Evolutionary conservation across 2,888 invertebrate species (phyloP), one percentile per base, ranked within the genome.

Genomic region (Drosophila anomelani): DNA sequence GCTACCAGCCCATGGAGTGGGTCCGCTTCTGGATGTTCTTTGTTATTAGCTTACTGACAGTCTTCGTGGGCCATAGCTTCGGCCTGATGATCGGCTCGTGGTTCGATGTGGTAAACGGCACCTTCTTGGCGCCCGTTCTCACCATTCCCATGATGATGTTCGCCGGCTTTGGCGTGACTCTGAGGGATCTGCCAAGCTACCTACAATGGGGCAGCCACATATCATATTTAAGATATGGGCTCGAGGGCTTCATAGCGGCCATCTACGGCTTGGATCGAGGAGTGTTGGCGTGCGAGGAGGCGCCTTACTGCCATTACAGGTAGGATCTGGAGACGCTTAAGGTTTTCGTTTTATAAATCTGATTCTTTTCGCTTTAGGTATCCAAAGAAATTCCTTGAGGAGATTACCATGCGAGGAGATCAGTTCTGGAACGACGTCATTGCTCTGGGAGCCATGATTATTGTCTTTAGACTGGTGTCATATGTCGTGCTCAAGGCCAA

Each of bases 91-190:
- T 99, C 81, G 98, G 98, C 9, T 97, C 98, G 8, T 96, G 96
- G 78, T 98, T 97, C 80, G 94, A 95, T 90, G 96, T 97, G 71
- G 96, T 97, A 78, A 98, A 98, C 90, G 98, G 98, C 7, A 98
- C 98, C 6, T 99, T 98, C 93, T 93, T 98, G 80, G 98, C 98
- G 0, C 98, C 98, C 1, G 96, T 98, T 0, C 93, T 98, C 13
- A 96, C 96, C 4, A 98, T 98, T 36, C 98, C 98, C 0, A 96
- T 98, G 94, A 97, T 99, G 96, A 96, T 98, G 96, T 98, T 98
- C 91, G 97, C 98, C 60, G 98, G 98, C 0, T 98, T 98, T 92
- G 98, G 98, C 20, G 98, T 98, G 9, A 96, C 96, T 2, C 93
- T 98, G 38, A 94, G 95, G 0, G 98, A 98, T 91, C 94, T 98